Conservation (phyloP, 2,888 invertebrate genomes). For the Ephialtes manifestator region DNA sequence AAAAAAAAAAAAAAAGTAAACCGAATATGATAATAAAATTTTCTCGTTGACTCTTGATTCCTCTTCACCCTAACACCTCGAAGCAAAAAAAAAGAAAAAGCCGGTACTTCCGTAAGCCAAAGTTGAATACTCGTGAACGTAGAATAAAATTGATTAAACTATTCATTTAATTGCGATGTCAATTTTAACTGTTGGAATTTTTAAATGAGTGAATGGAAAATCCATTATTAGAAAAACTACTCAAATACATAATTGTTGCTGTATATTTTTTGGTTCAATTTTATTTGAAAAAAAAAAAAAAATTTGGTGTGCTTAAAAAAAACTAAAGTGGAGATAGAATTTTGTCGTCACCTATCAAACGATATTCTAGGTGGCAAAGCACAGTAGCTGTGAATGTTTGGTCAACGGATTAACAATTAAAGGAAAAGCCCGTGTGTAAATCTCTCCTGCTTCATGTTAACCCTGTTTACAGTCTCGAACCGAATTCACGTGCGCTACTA, state of each 20-base stretch:
- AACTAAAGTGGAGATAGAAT: neutral
- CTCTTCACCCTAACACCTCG: neutral
- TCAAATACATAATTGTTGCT: no score
- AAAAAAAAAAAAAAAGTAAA: neutral
- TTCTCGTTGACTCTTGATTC: neutral
- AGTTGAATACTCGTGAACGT: neutral
- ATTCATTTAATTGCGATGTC: no score
- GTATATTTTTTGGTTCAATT: neutral
- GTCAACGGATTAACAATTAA: slow-evolving; percentile 64
- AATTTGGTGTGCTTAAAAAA: neutral
- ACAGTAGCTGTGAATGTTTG: slow-evolving; percentile 16
- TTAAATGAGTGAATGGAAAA: no score
- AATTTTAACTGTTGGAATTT: no score
- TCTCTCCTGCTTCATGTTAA: slow-evolving; percentile 19
- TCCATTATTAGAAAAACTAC: no score
- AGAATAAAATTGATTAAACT: no score
- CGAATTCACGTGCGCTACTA: slow-evolving; percentile 62
- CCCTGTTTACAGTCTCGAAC: slow-evolving; percentile 66
- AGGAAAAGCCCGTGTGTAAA: slow-evolving; percentile 44
- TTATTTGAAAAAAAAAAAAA: neutral
- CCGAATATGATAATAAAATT: neutral
- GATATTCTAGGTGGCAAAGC: slow-evolving; percentile 3
- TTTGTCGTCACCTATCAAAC: neutral
- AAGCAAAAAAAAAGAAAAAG: no score
- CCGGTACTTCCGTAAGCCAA: neutral